Evolutionary conservation across 2,888 invertebrate genomes (phyloP), one percentile per base, ranked within the genome.

Genomic region (Lepeophtheirus nordmannii): DNA sequence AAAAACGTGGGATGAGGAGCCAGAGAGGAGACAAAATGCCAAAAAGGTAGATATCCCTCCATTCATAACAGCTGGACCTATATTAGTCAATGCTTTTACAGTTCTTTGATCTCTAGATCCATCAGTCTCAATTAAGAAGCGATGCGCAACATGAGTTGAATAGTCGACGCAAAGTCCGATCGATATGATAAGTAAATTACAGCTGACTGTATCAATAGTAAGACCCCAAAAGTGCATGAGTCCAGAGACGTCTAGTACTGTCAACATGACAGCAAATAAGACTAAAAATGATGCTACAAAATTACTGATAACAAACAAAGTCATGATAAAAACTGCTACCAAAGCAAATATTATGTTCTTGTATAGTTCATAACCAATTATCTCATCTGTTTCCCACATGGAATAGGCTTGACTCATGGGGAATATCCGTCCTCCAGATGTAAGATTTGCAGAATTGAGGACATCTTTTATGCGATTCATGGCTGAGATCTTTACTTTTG

Each of bases 31-130:
- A 11, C 83, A 81, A 58, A 87, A 79, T 0, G 87, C 83, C 14
- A 88, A 78, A 46, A 87, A 78, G 5, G 87, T 87, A 1, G 87
- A 86, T 37, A 86, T 81, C 1, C 87, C 87, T 3, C 87, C 88
- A 72, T 84, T 82, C 30, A 87, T 74, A 1, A 88, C 86, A 1
- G 88, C 87, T 23, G 83, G 80, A 10, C 87, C 87, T 67, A 87
- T 87, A 61, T 83, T 72, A 12, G 74, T 71, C 37, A 79, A 69
- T 1, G 79, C 77, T 37, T 73, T 71, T 53, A 74, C 72, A 10
- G 75, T 72, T 62, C 77, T 71, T 68, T 74, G 75, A 71, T 67
- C 23, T 11, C 70, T 53, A 11, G 67, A 39, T 5, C 67, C 69
- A 11, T 67, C 67, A 22, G 65, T 61, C 67, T 68, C 70, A 67